Conservation (phyloP, 2,113 vertebrate genomes). For the Nyctibius bracteatus region DNA sequence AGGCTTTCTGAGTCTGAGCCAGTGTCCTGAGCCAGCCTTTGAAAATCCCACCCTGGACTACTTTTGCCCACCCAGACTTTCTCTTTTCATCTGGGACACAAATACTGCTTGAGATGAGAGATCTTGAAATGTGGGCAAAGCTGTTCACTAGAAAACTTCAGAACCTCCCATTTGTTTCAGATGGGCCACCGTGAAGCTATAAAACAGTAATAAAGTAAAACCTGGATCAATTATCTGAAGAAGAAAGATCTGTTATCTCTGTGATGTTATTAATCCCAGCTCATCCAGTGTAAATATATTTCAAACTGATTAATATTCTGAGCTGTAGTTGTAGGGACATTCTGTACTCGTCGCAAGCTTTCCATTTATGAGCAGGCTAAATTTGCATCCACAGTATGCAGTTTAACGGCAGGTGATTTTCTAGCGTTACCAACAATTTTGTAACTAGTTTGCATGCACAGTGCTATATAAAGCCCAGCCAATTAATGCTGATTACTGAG, state of each 20-base stretch:
- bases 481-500: conserved; percentile 1
- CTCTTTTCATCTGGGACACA: background rate
- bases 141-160: background rate
- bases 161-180: conserved; percentile 10
- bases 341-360: conserved; percentile 16
- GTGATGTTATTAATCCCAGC: background rate
- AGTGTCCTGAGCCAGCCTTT: background rate
- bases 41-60: background rate
- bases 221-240: conserved; percentile 21
- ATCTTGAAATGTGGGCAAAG: background rate
- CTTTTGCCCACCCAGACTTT: background rate
- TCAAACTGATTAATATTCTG: conserved; percentile 48
- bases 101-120: background rate
- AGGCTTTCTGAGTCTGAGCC: background rate
- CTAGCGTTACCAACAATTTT: background rate
- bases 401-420: conserved; percentile 21
- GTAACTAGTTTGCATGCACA: background rate
- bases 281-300: conserved; percentile 40
- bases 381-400: conserved; percentile 28
- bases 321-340: conserved; percentile 1
- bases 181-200: background rate
- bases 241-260: conserved; percentile 8
- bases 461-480: background rate
- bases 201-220: conserved; percentile 11
- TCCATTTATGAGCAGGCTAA: conserved; percentile 27